Evolutionary conservation across 2,797 vertebrate genomes (phyloP).

Genomic region (Ataeniobius toweri): DNA sequence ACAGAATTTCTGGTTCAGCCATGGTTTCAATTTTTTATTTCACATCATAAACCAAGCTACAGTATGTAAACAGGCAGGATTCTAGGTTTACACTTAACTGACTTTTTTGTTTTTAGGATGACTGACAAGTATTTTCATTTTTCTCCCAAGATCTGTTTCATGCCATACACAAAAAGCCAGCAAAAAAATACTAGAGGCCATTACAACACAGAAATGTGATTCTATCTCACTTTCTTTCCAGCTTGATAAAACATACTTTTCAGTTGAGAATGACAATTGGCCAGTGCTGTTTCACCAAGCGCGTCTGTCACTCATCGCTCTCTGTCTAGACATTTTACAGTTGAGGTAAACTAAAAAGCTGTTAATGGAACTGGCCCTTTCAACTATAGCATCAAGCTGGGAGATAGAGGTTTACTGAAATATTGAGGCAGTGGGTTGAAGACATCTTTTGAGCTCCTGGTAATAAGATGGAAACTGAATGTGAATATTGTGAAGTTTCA

Average conservation of each 20-base stretch:
- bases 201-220: conserved; percentile 39
- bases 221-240: conserved; percentile 21
- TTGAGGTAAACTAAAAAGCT: conserved; percentile 58
- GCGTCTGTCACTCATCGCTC: conserved; percentile 62
- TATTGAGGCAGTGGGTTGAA: conserved; percentile 32
- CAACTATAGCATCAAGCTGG: conserved; percentile 37
- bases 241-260: conserved; percentile 58
- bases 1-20: not conserved
- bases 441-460: conserved; percentile 52
- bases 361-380: conserved; percentile 59
- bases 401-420: conserved; percentile 34
- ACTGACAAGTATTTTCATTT: conserved; percentile 32
- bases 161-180: conserved; percentile 55
- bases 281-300: conserved; percentile 41
- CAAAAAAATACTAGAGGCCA: conserved; percentile 59
- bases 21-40: not conserved
- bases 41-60: not conserved
- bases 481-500: conserved; percentile 61
- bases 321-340: conserved; percentile 58
- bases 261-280: conserved; percentile 48
- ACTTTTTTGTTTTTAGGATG: not conserved
- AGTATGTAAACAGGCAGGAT: conserved; percentile 1
- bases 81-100: conserved; percentile 20
- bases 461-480: conserved; percentile 63
- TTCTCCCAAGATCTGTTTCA: conserved; percentile 8